Evolutionary conservation across 2,113 vertebrate species (phyloP), one percentile per base, ranked within the genome.

Genomic region (Phalacrocorax brasilianus): DNA sequence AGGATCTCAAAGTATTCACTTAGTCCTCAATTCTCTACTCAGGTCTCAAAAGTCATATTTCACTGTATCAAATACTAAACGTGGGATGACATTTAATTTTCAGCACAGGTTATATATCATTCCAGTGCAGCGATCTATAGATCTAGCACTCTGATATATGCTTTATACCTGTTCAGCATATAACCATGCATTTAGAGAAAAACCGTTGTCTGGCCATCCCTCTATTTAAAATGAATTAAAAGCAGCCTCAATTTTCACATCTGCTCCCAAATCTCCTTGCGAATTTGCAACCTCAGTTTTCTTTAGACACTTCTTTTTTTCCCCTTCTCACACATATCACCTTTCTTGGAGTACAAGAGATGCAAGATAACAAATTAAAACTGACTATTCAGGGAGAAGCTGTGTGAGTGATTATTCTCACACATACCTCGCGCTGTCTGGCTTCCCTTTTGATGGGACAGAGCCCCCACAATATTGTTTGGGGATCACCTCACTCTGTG

Each of bases 71-170:
- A 74, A 95, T 78, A 88, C 94, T 87, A 95, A 97, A 97, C 68
- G 32, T 75, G 71, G 83, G 91, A 71, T 97, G 97, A 96, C 94
- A 94, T 95, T 95, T 97, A 95, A 97, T 97, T 97, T 97, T 95
- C 97, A 81, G 89, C 76, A 84, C 71, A 85, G 80, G 79, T 93
- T 96, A 95, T 93, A 92, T 86, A 89, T 81, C 56, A 63, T 95
- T 96, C 61, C 67, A 49, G 56, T 92, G 74, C 27, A 92, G 85
- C 1, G 1, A 65, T 78, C 91, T 91, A 62, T 83, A 95, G 77
- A 76, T 85, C 50, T 76, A 93, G 85, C 83, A 56, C 91, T 88
- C 85, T 58, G 53, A 63, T 89, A 44, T 40, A 67, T 86, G 42
- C 71, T 88, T 49, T 53, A 11, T 78, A 92, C 85, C 49, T 71